Evolutionary conservation across 2,797 vertebrate species (phyloP).

Genomic region (Protosalanx chinensis): DNA sequence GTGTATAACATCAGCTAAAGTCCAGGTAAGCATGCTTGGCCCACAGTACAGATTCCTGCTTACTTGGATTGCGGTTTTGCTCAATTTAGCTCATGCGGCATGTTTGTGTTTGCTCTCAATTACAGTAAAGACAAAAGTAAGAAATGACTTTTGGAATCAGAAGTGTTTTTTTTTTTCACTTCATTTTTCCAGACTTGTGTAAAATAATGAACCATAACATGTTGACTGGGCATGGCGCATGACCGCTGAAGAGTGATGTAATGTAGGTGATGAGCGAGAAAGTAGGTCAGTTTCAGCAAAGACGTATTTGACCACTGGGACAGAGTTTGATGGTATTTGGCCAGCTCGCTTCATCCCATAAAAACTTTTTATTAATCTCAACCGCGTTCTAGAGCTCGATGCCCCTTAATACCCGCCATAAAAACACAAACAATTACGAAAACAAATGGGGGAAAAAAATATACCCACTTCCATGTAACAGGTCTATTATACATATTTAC

Average conservation of each 20-base stretch:
- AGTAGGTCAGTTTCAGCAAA: background rate
- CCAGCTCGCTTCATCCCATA: conserved; percentile 43
- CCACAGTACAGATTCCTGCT: too few relatives aligned
- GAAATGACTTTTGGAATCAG: background rate
- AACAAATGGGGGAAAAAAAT: conserved; percentile 18
- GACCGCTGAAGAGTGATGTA: background rate
- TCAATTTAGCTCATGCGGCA: too few relatives aligned
- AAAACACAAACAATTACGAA: conserved; percentile 37
- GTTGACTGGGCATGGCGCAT: background rate
- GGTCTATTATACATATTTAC: conserved; percentile 16
- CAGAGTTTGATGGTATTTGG: conserved; percentile 50
- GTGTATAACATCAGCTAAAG: too few relatives aligned
- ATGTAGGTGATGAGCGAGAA: background rate
- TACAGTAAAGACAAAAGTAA: background rate
- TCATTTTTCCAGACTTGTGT: background rate
- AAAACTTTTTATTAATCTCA: conserved; percentile 57
- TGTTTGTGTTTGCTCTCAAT: background rate
- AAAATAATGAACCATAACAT: background rate
- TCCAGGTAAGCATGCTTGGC: too few relatives aligned
- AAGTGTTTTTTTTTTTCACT: background rate
- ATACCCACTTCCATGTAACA: conserved; percentile 19
- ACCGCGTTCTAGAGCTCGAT: conserved; percentile 33
- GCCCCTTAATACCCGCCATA: conserved; percentile 34
- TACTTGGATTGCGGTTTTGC: too few relatives aligned
- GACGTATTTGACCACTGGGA: conserved; percentile 42